A percentile compares a stretch with the other conserved stretches of the same genome.
Conservation (phyloP, 2,888 invertebrate genomes). For the Halocaridina rubra region DNA sequence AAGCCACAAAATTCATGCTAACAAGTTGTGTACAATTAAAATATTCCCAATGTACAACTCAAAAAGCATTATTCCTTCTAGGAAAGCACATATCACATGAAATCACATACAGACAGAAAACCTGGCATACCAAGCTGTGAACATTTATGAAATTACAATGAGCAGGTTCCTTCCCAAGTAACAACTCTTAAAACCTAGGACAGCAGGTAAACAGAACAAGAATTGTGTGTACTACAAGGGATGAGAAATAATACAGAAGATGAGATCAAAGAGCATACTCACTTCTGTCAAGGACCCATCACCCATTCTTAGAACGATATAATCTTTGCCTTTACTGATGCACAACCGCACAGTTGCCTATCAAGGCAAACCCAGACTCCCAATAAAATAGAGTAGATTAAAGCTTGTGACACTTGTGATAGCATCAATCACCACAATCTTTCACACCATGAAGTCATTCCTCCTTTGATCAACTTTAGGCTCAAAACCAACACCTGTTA, state of each 20-base stretch:
- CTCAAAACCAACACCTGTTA: background rate
- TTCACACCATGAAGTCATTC: background rate
- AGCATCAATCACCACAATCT: background rate
- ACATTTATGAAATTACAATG: background rate
- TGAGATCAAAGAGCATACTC: background rate
- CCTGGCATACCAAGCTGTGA: background rate
- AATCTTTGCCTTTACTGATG: background rate
- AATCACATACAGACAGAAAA: background rate
- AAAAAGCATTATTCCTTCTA: too few species aligned
- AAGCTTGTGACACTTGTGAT: constrained; percentile 28
- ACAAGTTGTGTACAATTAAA: too few species aligned
- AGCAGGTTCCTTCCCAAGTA: background rate
- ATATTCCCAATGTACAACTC: too few species aligned
- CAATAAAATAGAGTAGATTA: background rate
- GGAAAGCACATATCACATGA: background rate
- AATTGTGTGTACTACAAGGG: too few species aligned
- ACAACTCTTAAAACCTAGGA: background rate
- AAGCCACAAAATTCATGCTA: too few species aligned
- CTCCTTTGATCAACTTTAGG: background rate
- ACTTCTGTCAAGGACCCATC: background rate
- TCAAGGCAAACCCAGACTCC: background rate
- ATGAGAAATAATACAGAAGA: background rate
- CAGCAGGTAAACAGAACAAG: too few species aligned
- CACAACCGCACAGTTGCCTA: background rate
- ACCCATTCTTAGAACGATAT: background rate